Base-by-base conservation (phyloP, 2,888 invertebrate genomes). In the Trissolcus brochymenae region DNA sequence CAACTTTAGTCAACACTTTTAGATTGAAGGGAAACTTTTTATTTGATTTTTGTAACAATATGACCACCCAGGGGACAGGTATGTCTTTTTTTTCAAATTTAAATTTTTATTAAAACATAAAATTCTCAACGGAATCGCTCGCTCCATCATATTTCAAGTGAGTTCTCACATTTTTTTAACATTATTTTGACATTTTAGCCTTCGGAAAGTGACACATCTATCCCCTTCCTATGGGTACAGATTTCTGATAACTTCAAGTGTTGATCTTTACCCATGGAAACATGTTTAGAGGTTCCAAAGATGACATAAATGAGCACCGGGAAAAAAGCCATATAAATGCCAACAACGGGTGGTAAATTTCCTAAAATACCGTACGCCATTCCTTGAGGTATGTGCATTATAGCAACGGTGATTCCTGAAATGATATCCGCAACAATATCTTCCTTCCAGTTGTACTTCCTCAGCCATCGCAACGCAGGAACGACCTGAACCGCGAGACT, bases 331-430 rank as follows among this genome's bases (percentile, higher is more conserved):
- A 91, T 91, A 80, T 91, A 91, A 79, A 91, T 90, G 50, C 91
- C 91, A 64, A 91, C 87, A 49, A 91, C 89, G 40, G 91, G 90
- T 61, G 90, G 90, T 29, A 91, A 89, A 79, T 91, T 91, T 71
- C 91, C 91, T 67, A 91, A 83, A 67, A 91, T 86, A 2, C 90
- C 91, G 82, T 91, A 91, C 1, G 91, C 91, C 91, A 91, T 89
- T 53, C 94, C 95, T 91, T 96, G 95, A 0, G 95, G 95, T 83
- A 96, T 95, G 84, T 95, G 95, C 94, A 96, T 94, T 65, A 96
- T 92, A 43, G 94, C 95, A 3, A 96, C 94, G 0, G 96, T 96
- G 51, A 95, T 90, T 1, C 96, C 96, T n/a, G 95, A 92, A 51
- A 95, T 92, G 11, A 95, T 84, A 89, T 97, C 96, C n/a, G 92